Percentiles rank a stretch among this genome's conserved stretches.
Evolutionary conservation across 1,140 invertebrate genomes (phyloP).

Genomic region (Nymphalis io): DNA sequence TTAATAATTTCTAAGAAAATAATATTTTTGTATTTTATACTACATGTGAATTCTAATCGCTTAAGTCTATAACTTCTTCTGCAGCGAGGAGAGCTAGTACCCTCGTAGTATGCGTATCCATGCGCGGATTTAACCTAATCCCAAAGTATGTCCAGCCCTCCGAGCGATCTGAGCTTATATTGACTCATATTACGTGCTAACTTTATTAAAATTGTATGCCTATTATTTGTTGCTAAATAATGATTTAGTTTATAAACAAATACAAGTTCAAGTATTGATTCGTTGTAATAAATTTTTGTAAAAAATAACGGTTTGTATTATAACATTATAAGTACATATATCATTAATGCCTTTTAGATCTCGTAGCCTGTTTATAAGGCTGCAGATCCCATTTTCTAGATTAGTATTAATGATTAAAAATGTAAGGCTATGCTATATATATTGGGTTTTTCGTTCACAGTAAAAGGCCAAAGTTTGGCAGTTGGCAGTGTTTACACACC

Average conservation of each 20-base stretch:
- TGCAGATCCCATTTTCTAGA: too few species aligned
- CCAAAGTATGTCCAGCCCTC: slow-evolving; percentile 61
- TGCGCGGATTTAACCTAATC: slow-evolving; percentile 72
- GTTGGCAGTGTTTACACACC: too few species aligned
- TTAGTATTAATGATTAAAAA: too few species aligned
- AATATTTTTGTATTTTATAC: neutral
- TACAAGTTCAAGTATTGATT: neutral
- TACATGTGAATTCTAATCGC: slow-evolving; percentile 17
- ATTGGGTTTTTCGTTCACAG: too few species aligned
- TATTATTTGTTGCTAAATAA: slow-evolving; percentile 32
- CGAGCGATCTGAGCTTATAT: slow-evolving; percentile 46
- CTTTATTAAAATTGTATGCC: slow-evolving; percentile 69
- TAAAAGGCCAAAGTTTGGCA: too few species aligned
- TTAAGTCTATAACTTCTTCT: slow-evolving; percentile 24
- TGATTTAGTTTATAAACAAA: slow-evolving; percentile 9
- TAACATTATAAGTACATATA: too few species aligned
- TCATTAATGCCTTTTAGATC: too few species aligned
- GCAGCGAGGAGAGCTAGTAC: slow-evolving; percentile 27
- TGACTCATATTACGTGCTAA: slow-evolving; percentile 54
- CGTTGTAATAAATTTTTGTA: neutral
- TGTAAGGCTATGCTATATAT: too few species aligned
- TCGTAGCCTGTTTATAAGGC: too few species aligned
- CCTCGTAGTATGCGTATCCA: slow-evolving; percentile 64
- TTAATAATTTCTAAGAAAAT: neutral
- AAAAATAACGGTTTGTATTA: too few species aligned